Conservation (phyloP, 2,888 invertebrate genomes). For the Lepeophtheirus nordmannii region DNA sequence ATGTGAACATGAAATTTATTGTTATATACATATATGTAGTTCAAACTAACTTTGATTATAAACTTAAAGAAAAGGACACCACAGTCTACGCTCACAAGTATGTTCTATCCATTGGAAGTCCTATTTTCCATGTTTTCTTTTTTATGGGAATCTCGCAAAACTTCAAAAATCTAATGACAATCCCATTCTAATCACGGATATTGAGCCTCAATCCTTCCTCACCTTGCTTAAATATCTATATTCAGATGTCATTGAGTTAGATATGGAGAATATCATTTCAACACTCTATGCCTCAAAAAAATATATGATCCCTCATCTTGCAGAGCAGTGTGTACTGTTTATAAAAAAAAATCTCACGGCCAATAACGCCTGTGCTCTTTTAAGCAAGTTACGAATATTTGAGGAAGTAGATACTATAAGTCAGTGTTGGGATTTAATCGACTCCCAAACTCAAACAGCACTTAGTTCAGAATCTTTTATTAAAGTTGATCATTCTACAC, state of each 20-base stretch:
- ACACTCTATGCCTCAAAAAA: neutral
- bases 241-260: neutral
- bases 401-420: neutral
- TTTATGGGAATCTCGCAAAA: neutral
- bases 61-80: too few species aligned
- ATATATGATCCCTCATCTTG: neutral
- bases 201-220: neutral
- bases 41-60: too few species aligned
- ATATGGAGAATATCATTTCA: neutral
- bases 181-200: neutral
- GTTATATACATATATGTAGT: too few species aligned
- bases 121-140: neutral
- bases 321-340: neutral
- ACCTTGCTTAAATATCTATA: slow-evolving; percentile 1
- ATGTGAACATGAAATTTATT: too few species aligned
- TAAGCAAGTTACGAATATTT: neutral
- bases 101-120: neutral
- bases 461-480: neutral
- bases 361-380: neutral
- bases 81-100: neutral
- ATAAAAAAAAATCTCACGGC: neutral
- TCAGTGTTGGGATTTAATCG: neutral
- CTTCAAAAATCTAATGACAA: neutral
- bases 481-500: neutral
- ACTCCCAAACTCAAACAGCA: neutral